Conservation (phyloP, 1,140 invertebrate genomes). For the Aporrectodea caliginosa region DNA sequence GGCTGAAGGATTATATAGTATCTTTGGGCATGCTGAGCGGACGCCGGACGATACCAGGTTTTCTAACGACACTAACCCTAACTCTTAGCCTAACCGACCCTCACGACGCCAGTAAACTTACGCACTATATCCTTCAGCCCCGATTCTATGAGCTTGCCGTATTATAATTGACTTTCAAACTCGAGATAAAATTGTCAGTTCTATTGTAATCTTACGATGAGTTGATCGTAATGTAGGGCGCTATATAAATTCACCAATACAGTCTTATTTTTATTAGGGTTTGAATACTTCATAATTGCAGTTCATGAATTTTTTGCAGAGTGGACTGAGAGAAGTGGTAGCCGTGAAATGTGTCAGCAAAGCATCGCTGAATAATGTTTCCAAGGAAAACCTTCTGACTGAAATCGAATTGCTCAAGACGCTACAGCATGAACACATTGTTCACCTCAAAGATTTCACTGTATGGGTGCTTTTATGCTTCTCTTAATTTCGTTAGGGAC, state of each 20-base stretch:
- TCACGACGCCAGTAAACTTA: too few species aligned
- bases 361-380: conserved; percentile 67
- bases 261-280: neutral
- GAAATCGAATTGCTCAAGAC: conserved; percentile 81
- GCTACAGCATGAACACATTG: conserved; percentile 77
- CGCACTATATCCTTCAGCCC: too few species aligned
- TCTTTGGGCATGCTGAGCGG: too few species aligned
- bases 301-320: conserved; percentile 27
- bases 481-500: too few species aligned
- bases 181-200: neutral
- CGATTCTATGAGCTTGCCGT: neutral
- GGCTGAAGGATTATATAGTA: too few species aligned
- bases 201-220: neutral
- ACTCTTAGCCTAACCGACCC: too few species aligned
- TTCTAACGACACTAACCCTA: too few species aligned
- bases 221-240: neutral
- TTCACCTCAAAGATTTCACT: conserved; percentile 77
- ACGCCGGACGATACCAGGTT: too few species aligned
- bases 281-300: neutral
- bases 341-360: conserved; percentile 82
- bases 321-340: conserved; percentile 63
- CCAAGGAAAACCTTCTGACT: conserved; percentile 75
- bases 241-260: neutral
- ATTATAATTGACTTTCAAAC: neutral
- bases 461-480: conserved; percentile 41